A percentile compares a stretch with the other conserved stretches of the same genome.
phyloP scores from a whole-genome alignment of 1,140 invertebrate species.

The Bombus picipes region DNA sequence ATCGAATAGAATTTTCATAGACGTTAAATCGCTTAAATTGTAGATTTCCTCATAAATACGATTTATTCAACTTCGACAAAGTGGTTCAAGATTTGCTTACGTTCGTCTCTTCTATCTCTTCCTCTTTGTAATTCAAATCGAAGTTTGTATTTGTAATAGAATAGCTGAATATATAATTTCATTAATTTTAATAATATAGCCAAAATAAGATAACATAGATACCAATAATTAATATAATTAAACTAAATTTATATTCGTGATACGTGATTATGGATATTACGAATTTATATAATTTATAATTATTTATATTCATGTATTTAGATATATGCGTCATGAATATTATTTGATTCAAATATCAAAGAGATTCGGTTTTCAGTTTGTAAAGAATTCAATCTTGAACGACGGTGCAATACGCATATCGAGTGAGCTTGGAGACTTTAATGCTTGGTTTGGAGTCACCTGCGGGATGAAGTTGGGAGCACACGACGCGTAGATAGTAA shows the following conservation, averaged over 20 bases:
- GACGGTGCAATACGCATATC: not conserved
- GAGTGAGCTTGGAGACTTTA: constrained; percentile 12
- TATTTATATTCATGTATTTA: not conserved
- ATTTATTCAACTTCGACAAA: not conserved
- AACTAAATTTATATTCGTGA: not conserved
- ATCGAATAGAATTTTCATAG: not conserved
- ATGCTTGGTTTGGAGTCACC: constrained; percentile 11
- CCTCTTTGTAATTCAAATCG: not conserved
- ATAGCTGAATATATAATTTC: not conserved
- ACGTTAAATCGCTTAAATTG: not conserved
- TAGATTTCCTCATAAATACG: not conserved
- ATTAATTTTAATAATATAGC: not conserved
- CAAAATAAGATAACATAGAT: not conserved
- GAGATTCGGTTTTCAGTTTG: not conserved
- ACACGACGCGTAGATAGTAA: constrained; percentile 32
- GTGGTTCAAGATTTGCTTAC: not conserved
- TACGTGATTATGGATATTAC: not conserved
- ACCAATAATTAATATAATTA: not conserved
- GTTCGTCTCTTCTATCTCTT: not conserved
- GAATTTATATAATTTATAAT: not conserved
- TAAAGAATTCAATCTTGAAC: not conserved
- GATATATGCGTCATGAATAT: not conserved
- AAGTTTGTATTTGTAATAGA: not conserved
- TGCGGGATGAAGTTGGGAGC: constrained; percentile 1
- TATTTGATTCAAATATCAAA: not conserved